phyloP scores from a whole-genome alignment of 2,113 vertebrate genomes.

The Xyliphius kryptos region DNA sequence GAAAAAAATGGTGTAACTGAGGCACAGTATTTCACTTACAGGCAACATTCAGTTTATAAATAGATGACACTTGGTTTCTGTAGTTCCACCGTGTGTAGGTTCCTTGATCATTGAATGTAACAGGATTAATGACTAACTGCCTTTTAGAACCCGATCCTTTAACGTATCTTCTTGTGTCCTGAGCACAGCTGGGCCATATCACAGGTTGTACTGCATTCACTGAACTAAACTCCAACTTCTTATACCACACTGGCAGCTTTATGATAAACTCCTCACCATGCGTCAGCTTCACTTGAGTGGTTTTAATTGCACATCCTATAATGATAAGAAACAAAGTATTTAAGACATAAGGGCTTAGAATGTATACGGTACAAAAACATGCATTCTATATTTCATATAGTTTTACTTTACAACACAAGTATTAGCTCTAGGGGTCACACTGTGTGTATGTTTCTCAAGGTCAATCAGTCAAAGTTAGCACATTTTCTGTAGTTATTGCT shows the following conservation, averaged over 20 bases:
- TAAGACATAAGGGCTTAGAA: background rate
- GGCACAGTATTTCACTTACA: slow-evolving; percentile 4
- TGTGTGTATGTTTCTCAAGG: too few species aligned
- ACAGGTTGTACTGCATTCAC: background rate
- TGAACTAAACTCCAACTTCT: slow-evolving; percentile 8
- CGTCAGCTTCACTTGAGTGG: background rate
- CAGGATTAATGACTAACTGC: background rate
- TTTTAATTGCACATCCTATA: slow-evolving; percentile 5
- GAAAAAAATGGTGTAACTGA: background rate
- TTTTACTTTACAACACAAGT: too few species aligned
- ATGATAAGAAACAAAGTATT: background rate
- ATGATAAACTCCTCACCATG: background rate
- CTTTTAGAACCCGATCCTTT: slow-evolving; percentile 8
- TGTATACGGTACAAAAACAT: background rate
- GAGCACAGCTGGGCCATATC: slow-evolving; percentile 4
- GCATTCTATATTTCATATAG: background rate
- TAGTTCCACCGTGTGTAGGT: slow-evolving; percentile 16
- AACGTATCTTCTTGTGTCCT: background rate
- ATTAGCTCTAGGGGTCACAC: too few species aligned
- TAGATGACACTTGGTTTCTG: background rate
- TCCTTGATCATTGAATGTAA: slow-evolving; percentile 11
- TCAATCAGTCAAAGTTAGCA: too few species aligned
- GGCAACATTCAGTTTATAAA: slow-evolving; percentile 6
- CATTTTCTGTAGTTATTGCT: too few species aligned
- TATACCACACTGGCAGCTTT: slow-evolving; percentile 7